These are phyloP conservation scores for Poeciliopsis occidentalis DNA, from an alignment of 2,113 vertebrate species.

Conservation along the genomic window DNA sequence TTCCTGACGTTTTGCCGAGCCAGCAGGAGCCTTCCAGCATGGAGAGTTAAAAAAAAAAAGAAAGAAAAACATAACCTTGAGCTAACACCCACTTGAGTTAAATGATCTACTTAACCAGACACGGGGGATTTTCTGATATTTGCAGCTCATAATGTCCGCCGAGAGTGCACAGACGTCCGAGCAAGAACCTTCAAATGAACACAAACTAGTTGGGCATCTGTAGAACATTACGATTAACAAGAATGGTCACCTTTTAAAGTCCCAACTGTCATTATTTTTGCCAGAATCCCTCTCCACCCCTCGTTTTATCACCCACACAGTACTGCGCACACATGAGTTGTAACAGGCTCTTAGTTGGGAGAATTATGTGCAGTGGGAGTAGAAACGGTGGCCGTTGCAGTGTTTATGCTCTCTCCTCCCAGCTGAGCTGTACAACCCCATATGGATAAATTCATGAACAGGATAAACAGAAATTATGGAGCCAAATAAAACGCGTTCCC, in stretches of 20 bases:
- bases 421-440: slow-evolving; percentile 45
- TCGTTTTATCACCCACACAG: slow-evolving; percentile 32
- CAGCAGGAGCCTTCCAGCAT: slow-evolving; percentile 49
- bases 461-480: slow-evolving; percentile 60
- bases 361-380: slow-evolving; percentile 60
- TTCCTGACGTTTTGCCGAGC: slow-evolving; percentile 50
- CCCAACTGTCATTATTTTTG: slow-evolving; percentile 48
- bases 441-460: slow-evolving; percentile 59
- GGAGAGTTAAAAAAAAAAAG: slow-evolving; percentile 43
- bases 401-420: slow-evolving; percentile 45
- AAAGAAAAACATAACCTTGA: slow-evolving; percentile 66
- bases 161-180: slow-evolving; percentile 11
- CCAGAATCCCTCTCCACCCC: slow-evolving; percentile 14
- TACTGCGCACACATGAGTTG: slow-evolving; percentile 38
- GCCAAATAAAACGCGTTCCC: slow-evolving; percentile 50
- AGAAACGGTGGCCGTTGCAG: slow-evolving; percentile 48
- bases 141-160: slow-evolving; percentile 31
- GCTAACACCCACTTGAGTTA: slow-evolving; percentile 64
- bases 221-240: slow-evolving; percentile 14
- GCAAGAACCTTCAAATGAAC: slow-evolving; percentile 12
- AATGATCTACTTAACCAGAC: slow-evolving; percentile 63
- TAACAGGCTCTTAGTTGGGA: slow-evolving; percentile 51
- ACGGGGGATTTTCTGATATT: slow-evolving; percentile 49
- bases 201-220: slow-evolving; percentile 15
- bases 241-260: slow-evolving; percentile 51